Evolutionary conservation across 2,888 invertebrate species (phyloP).

Genomic region (Cordilura impudica): DNA sequence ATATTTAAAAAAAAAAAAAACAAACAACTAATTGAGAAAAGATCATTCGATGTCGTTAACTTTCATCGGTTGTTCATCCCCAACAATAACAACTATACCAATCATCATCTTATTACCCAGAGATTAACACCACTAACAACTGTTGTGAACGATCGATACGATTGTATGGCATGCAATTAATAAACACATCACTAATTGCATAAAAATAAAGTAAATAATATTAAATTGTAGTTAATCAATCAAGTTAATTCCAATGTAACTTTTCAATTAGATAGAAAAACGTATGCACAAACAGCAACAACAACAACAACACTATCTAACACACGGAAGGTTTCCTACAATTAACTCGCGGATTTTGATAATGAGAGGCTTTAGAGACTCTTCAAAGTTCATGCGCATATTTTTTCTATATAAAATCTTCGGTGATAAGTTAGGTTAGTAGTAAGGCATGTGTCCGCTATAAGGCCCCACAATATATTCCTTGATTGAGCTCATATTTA

Average conservation of each 20-base stretch:
- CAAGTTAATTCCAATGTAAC: slow-evolving; percentile 43
- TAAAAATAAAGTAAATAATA: slow-evolving; percentile 36
- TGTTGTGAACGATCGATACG: background rate
- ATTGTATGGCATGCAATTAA: slow-evolving; percentile 32
- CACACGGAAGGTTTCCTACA: background rate
- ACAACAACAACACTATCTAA: background rate
- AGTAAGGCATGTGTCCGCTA: too few species aligned
- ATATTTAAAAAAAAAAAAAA: background rate
- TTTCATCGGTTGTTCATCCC: background rate
- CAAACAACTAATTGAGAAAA: background rate
- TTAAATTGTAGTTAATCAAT: slow-evolving; percentile 45
- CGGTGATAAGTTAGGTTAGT: too few species aligned
- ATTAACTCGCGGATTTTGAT: too few species aligned
- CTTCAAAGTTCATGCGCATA: too few species aligned
- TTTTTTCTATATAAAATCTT: too few species aligned
- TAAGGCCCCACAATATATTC: too few species aligned
- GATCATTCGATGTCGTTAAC: background rate
- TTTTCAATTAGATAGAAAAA: slow-evolving; percentile 46
- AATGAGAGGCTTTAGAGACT: too few species aligned
- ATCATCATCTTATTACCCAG: background rate
- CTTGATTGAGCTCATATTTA: too few species aligned
- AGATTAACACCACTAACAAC: background rate
- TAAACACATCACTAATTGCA: slow-evolving; percentile 47
- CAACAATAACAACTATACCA: background rate
- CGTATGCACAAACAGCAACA: slow-evolving; percentile 12